Conservation (phyloP, 35 echinoderm and acorn worm genomes). For the Apostichopus parvimensis region DNA sequence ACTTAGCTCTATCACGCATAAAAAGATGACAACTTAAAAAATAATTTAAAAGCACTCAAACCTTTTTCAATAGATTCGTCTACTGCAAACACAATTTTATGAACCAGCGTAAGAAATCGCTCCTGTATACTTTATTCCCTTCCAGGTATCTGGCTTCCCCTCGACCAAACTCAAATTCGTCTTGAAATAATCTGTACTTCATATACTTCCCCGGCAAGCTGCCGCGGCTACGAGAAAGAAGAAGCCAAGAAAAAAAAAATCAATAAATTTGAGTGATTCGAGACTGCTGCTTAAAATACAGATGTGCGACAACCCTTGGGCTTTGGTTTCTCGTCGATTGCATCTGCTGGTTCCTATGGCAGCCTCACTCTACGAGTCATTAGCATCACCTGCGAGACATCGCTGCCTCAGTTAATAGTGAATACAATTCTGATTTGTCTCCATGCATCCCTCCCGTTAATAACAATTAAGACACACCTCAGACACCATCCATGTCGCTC, state of each 20-base stretch:
- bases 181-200: not conserved
- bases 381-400: constrained; percentile 23
- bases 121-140: not conserved
- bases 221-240: not conserved
- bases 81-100: not conserved
- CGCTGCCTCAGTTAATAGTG: not conserved
- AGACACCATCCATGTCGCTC: not conserved
- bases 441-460: not conserved
- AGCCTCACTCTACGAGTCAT: constrained; percentile 2
- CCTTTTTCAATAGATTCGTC: too few relatives aligned
- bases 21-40: too few relatives aligned
- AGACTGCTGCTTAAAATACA: constrained; percentile 25
- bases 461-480: not conserved
- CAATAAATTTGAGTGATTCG: constrained; percentile 17
- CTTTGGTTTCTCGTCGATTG: not conserved
- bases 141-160: not conserved
- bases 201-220: not conserved
- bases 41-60: too few relatives aligned
- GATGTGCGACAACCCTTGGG: constrained; percentile 4
- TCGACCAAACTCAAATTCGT: not conserved
- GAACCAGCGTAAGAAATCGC: not conserved
- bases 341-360: not conserved
- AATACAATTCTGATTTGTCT: not conserved
- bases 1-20: too few relatives aligned
- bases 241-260: not conserved